Evolutionary conservation across 1,140 invertebrate genomes (phyloP).

Genomic region (Tenebrio molitor): DNA sequence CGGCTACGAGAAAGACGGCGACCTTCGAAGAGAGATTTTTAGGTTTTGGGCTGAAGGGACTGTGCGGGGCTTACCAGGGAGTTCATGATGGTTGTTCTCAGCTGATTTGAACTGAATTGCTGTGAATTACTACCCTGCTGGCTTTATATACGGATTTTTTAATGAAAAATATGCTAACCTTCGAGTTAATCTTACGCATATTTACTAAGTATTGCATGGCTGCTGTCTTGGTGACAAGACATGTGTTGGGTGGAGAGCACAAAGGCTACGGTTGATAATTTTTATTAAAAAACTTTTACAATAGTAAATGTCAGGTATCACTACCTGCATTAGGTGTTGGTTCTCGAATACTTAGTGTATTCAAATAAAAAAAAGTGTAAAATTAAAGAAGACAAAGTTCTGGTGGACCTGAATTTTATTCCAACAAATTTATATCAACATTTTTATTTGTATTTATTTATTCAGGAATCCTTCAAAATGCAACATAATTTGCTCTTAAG

Average conservation of each 20-base stretch:
- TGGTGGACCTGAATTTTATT: no score
- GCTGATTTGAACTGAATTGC: slow-evolving; percentile 45
- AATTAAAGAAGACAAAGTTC: no score
- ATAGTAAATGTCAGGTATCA: slow-evolving; percentile 13
- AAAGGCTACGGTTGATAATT: slow-evolving; percentile 2
- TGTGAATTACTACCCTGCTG: slow-evolving; percentile 32
- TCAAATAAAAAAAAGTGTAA: no score
- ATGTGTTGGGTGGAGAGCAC: slow-evolving; percentile 48
- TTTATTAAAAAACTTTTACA: slow-evolving; percentile 19
- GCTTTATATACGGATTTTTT: slow-evolving; percentile 47
- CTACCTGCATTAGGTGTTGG: neutral
- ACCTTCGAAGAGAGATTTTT: slow-evolving; percentile 50
- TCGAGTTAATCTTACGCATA: slow-evolving; percentile 48
- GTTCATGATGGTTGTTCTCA: slow-evolving; percentile 54
- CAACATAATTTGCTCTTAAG: no score
- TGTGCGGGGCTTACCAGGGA: slow-evolving; percentile 56
- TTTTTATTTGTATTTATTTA: no score
- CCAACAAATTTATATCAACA: no score
- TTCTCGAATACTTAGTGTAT: no score
- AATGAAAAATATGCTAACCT: slow-evolving; percentile 41
- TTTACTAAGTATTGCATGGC: slow-evolving; percentile 46
- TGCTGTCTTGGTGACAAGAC: slow-evolving; percentile 41
- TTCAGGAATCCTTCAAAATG: no score
- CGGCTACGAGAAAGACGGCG: slow-evolving; percentile 55
- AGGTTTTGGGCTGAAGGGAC: neutral